Evolutionary conservation across 2,888 invertebrate genomes (phyloP), one percentile per base, ranked within the genome.

Genomic region (Physocephala rufipes): DNA sequence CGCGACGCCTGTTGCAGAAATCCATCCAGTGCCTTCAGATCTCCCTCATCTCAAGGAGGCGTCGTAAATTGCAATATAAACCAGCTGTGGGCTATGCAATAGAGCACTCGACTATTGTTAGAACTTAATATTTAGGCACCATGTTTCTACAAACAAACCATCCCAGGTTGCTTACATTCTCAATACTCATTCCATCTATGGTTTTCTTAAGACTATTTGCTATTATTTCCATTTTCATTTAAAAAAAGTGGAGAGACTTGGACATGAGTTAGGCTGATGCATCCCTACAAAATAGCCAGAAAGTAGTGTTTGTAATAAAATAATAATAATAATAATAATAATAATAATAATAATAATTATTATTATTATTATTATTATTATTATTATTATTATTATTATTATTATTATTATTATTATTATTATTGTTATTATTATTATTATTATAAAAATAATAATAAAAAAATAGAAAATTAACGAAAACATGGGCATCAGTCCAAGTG

Each of bases 401-500:
- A n/a, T n/a, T n/a, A n/a, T n/a, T n/a, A n/a, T n/a, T n/a, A n/a
- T n/a, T n/a, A n/a, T n/a, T n/a, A n/a, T n/a, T n/a, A n/a, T n/a
- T n/a, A n/a, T n/a, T n/a, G n/a, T n/a, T n/a, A n/a, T n/a, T n/a
- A n/a, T n/a, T n/a, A n/a, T n/a, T n/a, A n/a, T n/a, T n/a, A n/a
- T n/a, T n/a, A 59, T 16, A 55, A 67, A 12, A 30, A 28, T 3
- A 67, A 43, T 12, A 55, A 15, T 19, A 55, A 67, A 55, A 15
- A 58, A 67, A 45, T 13, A n/a, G 4, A 19, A 55, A 15, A 36
- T n/a, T 2, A n/a, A 19, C 12, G 26, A 36, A 36, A 55, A 24
- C 16, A 43, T 76, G 77, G 76, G 77, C 77, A 77, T 64, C 69
- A 69, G 71, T 78, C 77, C 76, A 78, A 77, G 76, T 77, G 75